phyloP scores from a whole-genome alignment of 2,797 vertebrate genomes.

The Saguinus oedipus region DNA sequence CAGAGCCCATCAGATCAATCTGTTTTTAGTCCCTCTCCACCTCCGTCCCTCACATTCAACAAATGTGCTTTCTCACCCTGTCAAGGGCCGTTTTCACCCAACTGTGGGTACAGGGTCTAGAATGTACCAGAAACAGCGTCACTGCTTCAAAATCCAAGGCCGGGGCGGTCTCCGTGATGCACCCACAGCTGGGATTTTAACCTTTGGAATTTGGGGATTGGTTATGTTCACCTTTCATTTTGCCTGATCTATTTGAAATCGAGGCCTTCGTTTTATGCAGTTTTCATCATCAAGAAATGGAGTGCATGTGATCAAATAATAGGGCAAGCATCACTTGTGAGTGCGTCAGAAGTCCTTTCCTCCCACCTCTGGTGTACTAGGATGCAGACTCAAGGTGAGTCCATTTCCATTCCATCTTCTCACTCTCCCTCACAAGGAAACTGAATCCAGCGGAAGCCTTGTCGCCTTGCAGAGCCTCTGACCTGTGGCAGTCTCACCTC shows the following conservation, averaged over 20 bases:
- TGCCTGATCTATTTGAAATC: background rate
- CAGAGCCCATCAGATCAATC: background rate
- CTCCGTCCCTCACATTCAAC: background rate
- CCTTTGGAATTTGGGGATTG: background rate
- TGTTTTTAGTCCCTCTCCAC: background rate
- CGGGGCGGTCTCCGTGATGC: background rate
- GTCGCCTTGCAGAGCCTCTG: background rate
- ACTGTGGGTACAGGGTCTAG: background rate
- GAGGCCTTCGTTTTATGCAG: background rate
- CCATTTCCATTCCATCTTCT: background rate
- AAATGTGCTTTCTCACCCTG: background rate
- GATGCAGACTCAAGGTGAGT: background rate
- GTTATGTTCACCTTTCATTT: background rate
- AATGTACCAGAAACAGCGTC: background rate
- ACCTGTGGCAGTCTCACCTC: background rate
- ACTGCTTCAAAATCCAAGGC: background rate
- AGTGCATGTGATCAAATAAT: background rate
- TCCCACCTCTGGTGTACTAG: background rate
- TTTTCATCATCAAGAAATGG: background rate
- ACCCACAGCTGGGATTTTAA: background rate
- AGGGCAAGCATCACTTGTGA: background rate
- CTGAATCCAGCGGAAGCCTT: background rate
- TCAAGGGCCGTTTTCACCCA: background rate
- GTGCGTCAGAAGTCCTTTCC: background rate
- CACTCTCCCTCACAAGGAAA: background rate